A percentile compares a stretch with the other conserved stretches of the same genome.
phyloP scores from a whole-genome alignment of 2,888 invertebrate species.

The Heliothis peltigera region DNA sequence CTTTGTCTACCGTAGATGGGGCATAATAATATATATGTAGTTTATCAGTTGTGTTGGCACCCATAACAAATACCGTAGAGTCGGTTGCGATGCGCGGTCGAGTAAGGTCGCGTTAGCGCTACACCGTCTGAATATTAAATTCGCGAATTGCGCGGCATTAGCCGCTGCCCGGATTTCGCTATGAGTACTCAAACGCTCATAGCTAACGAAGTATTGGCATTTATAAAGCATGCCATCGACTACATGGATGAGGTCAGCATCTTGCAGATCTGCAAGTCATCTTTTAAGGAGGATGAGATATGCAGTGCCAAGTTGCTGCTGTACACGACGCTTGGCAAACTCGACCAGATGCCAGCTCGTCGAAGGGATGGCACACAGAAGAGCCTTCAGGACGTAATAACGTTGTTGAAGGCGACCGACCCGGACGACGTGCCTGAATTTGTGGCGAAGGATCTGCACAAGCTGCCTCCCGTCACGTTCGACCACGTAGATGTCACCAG shows the following conservation, averaged over 20 bases:
- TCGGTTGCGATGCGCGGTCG: background rate
- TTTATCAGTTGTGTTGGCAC: too few species aligned
- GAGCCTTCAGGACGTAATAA: background rate
- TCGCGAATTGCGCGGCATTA: slow-evolving; percentile 5
- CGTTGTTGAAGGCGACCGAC: background rate
- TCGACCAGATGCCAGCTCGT: background rate
- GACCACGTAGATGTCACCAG: too few species aligned
- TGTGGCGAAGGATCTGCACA: too few species aligned
- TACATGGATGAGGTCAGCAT: slow-evolving; percentile 12
- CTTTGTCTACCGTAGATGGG: too few species aligned
- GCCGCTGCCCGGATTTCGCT: slow-evolving; percentile 6
- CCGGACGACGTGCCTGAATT: too few species aligned
- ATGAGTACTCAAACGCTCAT: slow-evolving; percentile 5
- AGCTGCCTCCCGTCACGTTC: too few species aligned
- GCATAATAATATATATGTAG: too few species aligned
- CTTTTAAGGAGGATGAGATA: slow-evolving; percentile 1
- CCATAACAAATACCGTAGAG: too few species aligned
- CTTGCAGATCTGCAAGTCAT: slow-evolving; percentile 7
- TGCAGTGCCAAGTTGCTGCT: slow-evolving; percentile 8
- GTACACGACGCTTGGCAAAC: background rate
- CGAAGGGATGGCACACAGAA: slow-evolving; percentile 1
- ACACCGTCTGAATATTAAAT: background rate
- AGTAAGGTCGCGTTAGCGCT: background rate
- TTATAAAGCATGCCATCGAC: slow-evolving; percentile 5
- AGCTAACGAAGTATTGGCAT: slow-evolving; percentile 6